Percentiles rank a stretch among this genome's conserved stretches.
phyloP scores from a whole-genome alignment of 37 sponge, comb jelly and placozoan genomes.

The Chondrosia reniformis region DNA sequence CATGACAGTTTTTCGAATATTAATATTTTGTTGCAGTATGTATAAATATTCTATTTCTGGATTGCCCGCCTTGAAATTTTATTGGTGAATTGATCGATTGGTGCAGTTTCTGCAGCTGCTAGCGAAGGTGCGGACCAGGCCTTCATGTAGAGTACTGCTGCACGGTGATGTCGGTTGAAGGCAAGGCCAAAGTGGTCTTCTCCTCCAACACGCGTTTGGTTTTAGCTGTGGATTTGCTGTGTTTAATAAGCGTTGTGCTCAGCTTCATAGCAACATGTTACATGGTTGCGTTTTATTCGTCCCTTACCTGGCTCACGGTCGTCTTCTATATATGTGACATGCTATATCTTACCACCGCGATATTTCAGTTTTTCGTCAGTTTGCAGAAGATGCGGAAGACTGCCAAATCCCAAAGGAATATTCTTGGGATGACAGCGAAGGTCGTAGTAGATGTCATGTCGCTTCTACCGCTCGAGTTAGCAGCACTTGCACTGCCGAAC shows the following conservation, averaged over 20 bases:
- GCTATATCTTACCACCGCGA: slow-evolving; percentile 22
- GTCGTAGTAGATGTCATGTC: slow-evolving; percentile 37
- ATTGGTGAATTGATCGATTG: no score
- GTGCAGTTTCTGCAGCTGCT: no score
- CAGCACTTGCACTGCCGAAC: slow-evolving; percentile 18
- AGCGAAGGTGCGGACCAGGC: no score
- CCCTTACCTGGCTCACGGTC: slow-evolving; percentile 30
- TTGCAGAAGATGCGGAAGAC: slow-evolving; percentile 33
- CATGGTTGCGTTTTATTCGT: slow-evolving; percentile 40
- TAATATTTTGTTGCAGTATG: no score
- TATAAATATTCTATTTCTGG: no score
- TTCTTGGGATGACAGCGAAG: slow-evolving; percentile 26
- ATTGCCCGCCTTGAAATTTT: no score
- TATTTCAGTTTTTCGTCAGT: slow-evolving; percentile 22
- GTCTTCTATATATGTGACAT: slow-evolving; percentile 28
- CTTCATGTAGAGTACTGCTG: no score
- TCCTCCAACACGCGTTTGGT: background rate
- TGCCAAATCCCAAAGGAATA: slow-evolving; percentile 23
- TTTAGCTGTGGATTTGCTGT: slow-evolving; percentile 25
- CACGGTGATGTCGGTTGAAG: no score
- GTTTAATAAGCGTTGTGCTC: background rate
- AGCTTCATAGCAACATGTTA: slow-evolving; percentile 26
- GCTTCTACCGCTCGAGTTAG: slow-evolving; percentile 53
- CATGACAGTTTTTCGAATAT: no score
- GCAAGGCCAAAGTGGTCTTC: no score